phyloP scores from a whole-genome alignment of 2,113 vertebrate genomes.

The Drymodes brunneopygia region DNA sequence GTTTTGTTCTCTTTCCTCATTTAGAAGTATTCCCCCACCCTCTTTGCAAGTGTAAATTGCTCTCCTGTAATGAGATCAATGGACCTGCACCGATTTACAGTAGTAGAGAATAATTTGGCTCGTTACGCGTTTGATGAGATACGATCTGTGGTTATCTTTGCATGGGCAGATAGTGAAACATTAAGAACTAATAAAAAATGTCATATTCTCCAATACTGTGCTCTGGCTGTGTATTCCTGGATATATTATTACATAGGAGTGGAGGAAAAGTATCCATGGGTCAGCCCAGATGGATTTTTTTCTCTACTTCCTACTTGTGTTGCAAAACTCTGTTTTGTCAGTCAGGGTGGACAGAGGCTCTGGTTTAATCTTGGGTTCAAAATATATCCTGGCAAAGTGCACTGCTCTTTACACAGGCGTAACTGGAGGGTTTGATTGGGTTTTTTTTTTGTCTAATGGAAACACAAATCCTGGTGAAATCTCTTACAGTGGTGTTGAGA shows the following conservation, averaged over 20 bases:
- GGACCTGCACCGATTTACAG: slow-evolving; percentile 2
- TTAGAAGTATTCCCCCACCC: not conserved
- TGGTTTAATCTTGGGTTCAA: not conserved
- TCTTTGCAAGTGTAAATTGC: not conserved
- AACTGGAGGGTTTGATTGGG: not conserved
- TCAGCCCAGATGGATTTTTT: not conserved
- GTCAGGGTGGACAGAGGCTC: not conserved
- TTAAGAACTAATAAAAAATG: not conserved
- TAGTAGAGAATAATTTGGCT: slow-evolving; percentile 15
- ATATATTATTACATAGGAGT: fast-evolving
- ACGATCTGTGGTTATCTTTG: not conserved
- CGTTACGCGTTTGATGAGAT: not conserved
- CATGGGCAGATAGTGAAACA: not conserved
- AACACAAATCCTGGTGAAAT: not conserved
- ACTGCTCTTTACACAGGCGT: not conserved
- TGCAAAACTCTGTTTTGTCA: not conserved
- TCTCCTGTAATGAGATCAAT: slow-evolving; percentile 27
- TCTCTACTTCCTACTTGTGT: not conserved
- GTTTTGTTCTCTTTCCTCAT: not conserved
- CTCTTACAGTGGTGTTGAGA: not conserved
- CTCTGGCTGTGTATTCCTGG: not conserved
- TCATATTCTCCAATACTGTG: not conserved
- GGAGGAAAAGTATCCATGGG: not conserved
- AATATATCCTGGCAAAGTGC: not conserved
- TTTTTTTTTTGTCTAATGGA: not conserved